A percentile compares a stretch with the other conserved stretches of the same genome.
These are phyloP conservation scores for Mola mola DNA, from an alignment of 2,113 vertebrate genomes.

Conservation along the genomic window DNA sequence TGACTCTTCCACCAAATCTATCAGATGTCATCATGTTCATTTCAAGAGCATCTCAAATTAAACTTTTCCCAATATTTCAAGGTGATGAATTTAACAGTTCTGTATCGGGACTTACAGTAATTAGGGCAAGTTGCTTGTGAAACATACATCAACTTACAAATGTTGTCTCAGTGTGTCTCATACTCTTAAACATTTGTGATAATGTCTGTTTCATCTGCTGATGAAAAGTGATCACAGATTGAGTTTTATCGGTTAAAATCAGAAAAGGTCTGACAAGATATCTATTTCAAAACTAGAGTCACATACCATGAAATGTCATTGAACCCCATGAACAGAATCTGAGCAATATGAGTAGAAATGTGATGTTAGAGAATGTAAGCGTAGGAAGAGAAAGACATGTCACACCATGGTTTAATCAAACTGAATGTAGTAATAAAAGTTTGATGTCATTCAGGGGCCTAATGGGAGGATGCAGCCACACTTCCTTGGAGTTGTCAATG, in stretches of 20 bases:
- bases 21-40: not conserved
- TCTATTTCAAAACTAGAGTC: no score
- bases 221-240: no score
- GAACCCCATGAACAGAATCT: not conserved
- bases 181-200: no score
- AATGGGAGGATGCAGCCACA: constrained; percentile 9
- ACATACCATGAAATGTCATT: no score
- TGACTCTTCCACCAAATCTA: not conserved
- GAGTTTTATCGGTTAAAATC: no score
- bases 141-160: not conserved
- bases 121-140: not conserved
- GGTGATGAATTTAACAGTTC: not conserved
- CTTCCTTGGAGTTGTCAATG: constrained; percentile 8
- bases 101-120: not conserved
- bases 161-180: no score
- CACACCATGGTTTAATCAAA: constrained; percentile 7
- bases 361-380: constrained; percentile 25
- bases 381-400: constrained; percentile 1
- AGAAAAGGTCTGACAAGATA: no score
- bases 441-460: constrained; percentile 3
- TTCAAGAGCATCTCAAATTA: not conserved
- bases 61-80: constrained; percentile 2
- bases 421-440: constrained; percentile 45
- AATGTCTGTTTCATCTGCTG: no score
- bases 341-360: constrained; percentile 27